Evolutionary conservation across 2,797 vertebrate genomes (phyloP), one percentile per base, ranked within the genome.

Genomic region (Decapterus maruadsi): DNA sequence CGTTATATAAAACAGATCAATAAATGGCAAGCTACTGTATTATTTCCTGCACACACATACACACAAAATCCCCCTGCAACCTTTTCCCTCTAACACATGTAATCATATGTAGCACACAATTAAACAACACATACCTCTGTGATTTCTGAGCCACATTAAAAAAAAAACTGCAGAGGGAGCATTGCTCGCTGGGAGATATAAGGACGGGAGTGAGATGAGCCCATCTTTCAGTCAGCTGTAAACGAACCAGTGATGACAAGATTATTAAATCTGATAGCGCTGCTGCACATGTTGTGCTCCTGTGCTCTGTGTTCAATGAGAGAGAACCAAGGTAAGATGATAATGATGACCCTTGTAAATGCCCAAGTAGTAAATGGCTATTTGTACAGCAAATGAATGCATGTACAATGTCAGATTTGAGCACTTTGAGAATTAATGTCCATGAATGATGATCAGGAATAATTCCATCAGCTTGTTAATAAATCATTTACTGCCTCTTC

Each of bases 381-480:
- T 91, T 91, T 88, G 80, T 85, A 80, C 54, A 75, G 73, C 78
- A 85, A 88, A 91, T 87, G 56, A 84, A 87, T 89, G 83, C 88
- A 84, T 89, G 91, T 89, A 63, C 78, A 81, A 68, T 84, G 88
- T 90, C 90, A 84, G 50, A 84, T 86, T 65, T 80, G 80, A 89
- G 76, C 80, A 86, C 86, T 85, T 77, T 75, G 59, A 75, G 51
- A 81, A 92, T 87, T 81, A 90, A 91, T 90, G 83, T 78, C 76
- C 69, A 80, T 86, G 86, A 92, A 92, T 81, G 80, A 89, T 89
- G 86, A 91, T 92, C 66, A 76, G 85, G 80, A 90, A 88, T 86
- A 91, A 90, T 92, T 90, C 81, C 81, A 91, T 91, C 86, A 87
- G 68, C 78, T 89, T 75, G 80, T 92, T 92, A 93, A 92, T 93